phyloP scores from a whole-genome alignment of 2,797 vertebrate genomes.

The Arrhamphus sclerolepis region DNA sequence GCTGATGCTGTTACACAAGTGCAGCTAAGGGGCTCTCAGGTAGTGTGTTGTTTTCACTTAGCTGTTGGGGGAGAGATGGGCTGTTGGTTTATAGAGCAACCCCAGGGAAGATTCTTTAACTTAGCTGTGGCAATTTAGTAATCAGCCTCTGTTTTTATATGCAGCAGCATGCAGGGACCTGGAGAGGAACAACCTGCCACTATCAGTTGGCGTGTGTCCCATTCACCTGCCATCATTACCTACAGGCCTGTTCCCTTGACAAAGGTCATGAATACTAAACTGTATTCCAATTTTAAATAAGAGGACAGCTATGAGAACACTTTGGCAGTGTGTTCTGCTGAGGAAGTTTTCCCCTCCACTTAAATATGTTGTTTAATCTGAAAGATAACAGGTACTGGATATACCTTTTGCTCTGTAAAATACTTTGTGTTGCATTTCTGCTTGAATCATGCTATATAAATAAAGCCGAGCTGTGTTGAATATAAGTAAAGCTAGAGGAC shows the following conservation, averaged over 20 bases:
- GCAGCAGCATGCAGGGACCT: background rate
- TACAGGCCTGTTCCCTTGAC: background rate
- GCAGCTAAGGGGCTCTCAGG: background rate
- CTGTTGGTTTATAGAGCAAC: background rate
- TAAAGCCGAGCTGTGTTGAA: too few species aligned
- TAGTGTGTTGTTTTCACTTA: background rate
- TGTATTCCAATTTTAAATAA: conserved; percentile 3
- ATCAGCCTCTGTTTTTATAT: background rate
- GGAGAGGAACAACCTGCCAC: background rate
- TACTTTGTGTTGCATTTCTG: too few species aligned
- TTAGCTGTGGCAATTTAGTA: background rate
- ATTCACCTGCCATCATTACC: background rate
- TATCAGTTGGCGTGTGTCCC: background rate
- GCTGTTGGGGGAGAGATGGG: background rate
- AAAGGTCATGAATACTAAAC: background rate
- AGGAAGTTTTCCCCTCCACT: too few species aligned
- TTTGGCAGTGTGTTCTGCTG: too few species aligned
- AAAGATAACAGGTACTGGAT: too few species aligned
- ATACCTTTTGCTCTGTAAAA: too few species aligned
- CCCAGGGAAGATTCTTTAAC: background rate
- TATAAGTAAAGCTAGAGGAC: too few species aligned
- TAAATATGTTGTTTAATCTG: too few species aligned
- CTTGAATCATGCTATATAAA: too few species aligned
- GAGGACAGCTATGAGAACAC: background rate
- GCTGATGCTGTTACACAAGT: background rate